A percentile compares a stretch with the other conserved stretches of the same genome.
phyloP scores from a whole-genome alignment of 2,888 invertebrate genomes.

The Smittia aterrima region DNA sequence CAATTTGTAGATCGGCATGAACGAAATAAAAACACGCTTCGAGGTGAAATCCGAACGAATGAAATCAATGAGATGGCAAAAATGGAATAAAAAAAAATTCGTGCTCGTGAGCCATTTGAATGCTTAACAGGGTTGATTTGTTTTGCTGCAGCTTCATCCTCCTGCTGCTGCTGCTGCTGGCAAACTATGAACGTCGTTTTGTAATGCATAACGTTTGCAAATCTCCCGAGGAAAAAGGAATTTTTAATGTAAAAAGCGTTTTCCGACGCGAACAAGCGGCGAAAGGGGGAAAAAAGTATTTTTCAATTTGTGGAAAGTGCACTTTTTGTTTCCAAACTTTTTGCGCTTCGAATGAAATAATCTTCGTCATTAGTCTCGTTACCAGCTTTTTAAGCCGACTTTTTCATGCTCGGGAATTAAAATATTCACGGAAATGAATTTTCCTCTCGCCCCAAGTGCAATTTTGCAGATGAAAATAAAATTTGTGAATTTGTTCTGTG shows the following conservation, averaged over 20 bases:
- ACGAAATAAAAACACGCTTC: neutral
- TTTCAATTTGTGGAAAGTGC: conserved; percentile 1
- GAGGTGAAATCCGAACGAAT: neutral
- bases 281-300: neutral
- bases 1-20: neutral
- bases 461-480: neutral
- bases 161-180: neutral
- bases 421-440: neutral
- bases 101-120: neutral
- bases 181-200: neutral
- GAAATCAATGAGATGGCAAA: conserved; percentile 29
- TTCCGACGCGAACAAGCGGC: neutral
- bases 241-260: neutral
- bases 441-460: neutral
- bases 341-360: neutral
- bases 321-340: neutral
- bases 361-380: neutral
- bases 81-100: neutral
- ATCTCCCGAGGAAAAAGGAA: neutral
- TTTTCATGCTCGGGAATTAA: neutral
- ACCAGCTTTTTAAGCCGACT: neutral
- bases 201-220: neutral
- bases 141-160: neutral
- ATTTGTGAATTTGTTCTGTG: neutral
- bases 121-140: conserved; percentile 32